A percentile compares a stretch with the other conserved stretches of the same genome.
Conservation (phyloP, 2,888 invertebrate species). For the Drosophila hawaiiensis region DNA sequence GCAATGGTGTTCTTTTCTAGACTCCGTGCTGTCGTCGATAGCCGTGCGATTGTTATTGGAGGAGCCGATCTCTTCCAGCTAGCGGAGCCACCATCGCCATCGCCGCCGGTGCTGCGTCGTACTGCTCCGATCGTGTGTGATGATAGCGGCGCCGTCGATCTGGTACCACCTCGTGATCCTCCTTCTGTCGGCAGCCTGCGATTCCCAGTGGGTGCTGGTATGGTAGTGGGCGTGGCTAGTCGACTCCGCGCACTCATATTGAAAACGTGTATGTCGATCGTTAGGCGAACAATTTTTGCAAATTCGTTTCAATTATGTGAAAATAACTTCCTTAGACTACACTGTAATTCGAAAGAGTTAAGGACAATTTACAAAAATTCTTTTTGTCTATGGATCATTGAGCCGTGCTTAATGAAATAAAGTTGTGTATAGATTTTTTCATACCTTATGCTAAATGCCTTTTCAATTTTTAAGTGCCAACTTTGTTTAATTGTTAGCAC, state of each 20-base stretch:
- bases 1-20: conserved; percentile 64
- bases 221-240: background rate
- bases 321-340: background rate
- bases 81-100: conserved; percentile 67
- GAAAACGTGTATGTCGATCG: conserved; percentile 42
- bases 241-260: conserved; percentile 44
- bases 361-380: conserved; percentile 27
- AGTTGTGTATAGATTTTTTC: conserved; percentile 1
- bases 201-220: background rate
- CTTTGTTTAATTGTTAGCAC: background rate
- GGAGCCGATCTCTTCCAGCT: conserved; percentile 34
- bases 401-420: conserved; percentile 6
- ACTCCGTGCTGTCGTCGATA: background rate
- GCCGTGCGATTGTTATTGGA: background rate
- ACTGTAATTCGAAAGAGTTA: conserved; percentile 27
- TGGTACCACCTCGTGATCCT: conserved; percentile 23
- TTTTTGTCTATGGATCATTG: conserved; percentile 2
- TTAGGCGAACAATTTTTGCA: conserved; percentile 49
- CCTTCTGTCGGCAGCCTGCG: conserved; percentile 9
- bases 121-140: conserved; percentile 48
- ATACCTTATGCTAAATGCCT: too few relatives aligned
- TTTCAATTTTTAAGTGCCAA: background rate
- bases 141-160: conserved; percentile 51
- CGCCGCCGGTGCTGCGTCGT: conserved; percentile 50
- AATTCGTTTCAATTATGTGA: background rate